Percentiles rank a stretch among this genome's conserved stretches.
These are phyloP conservation scores for Hydropsyche tenuis DNA, from an alignment of 1,140 invertebrate genomes.

Conservation along the genomic window DNA sequence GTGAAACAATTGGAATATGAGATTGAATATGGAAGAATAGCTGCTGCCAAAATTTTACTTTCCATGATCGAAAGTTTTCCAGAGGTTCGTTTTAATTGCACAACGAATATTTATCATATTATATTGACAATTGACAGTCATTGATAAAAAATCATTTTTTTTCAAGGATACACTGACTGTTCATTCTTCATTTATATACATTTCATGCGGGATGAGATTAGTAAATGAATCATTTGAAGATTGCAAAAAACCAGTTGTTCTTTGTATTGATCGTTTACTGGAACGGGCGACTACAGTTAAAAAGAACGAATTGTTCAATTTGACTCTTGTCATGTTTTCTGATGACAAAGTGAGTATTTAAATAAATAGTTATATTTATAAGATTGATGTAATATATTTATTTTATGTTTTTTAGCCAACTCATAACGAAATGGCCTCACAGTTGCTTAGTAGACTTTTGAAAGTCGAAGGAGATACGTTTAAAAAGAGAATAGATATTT, in stretches of 20 bases:
- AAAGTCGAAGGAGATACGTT: constrained; percentile 73
- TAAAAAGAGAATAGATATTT: constrained; percentile 62
- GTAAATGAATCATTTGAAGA: constrained; percentile 75
- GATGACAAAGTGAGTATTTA: constrained; percentile 71
- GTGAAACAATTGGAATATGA: constrained; percentile 82
- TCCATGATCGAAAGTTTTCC: constrained; percentile 80
- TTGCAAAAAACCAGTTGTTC: constrained; percentile 71
- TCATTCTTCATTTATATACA: constrained; percentile 73
- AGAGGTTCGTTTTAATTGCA: constrained; percentile 59
- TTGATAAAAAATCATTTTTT: constrained; percentile 45
- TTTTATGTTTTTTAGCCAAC: constrained; percentile 62
- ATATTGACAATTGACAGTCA: not conserved
- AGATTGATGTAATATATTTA: constrained; percentile 56
- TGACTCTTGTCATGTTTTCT: constrained; percentile 71
- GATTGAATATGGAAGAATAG: constrained; percentile 78
- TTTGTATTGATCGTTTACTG: constrained; percentile 72
- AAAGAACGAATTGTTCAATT: constrained; percentile 69
- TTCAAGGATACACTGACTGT: constrained; percentile 67
- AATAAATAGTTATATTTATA: no score
- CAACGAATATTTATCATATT: not conserved
- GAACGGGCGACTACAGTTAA: constrained; percentile 63
- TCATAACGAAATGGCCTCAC: constrained; percentile 68
- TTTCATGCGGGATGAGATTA: constrained; percentile 74
- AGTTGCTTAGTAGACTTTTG: constrained; percentile 73
- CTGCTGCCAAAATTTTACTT: constrained; percentile 84